Base-by-base conservation (phyloP, 2,888 invertebrate species). In the Hedya salicella region DNA sequence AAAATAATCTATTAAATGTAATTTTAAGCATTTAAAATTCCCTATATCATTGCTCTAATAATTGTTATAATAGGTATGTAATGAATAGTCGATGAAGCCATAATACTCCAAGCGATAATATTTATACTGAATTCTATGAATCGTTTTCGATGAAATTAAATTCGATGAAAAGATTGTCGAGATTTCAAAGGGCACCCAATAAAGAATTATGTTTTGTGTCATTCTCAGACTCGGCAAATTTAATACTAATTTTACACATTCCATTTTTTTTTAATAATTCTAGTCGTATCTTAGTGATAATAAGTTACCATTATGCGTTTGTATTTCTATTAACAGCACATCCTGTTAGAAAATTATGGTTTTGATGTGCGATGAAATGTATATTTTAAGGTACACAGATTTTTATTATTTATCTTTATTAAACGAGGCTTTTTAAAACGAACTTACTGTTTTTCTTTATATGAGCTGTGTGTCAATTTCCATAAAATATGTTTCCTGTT, bases 271-370 rank as follows among this genome's bases (percentile, higher is more conserved):
- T 56, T 44, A 44, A 48, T 25, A 49, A 59, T 42, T 65, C 65
- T 65, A 59, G 65, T 65, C 65, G 36, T 53, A 39, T 44, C 6
- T 50, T 57, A 65, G 64, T 65, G 52, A 52, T 65, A 59, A 57
- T 32, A 50, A 17, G 21, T 64, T 49, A 36, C 36, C 49, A 48
- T 39, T 36, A 17, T 50, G 14, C 13, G 19, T 46, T 36, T 19
- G 13, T 44, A 52, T 21, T 39, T 40, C 19, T 32, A 16, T 57
- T 16, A 42, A 57, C 21, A 16, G 50, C 19, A 16, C 21, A 19
- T 6, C 19, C 46, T 39, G 25, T 44, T 56, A 21, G n/a, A 30
- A 32, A 57, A 16, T 60, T 17, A 17, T 53, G 14, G 50, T 52
- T 30, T 48, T 54, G 17, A 48, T 49, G 39, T 59, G 46, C 52